Conservation (phyloP, 2,888 invertebrate species). For the Pollenia griseotomentosa region DNA sequence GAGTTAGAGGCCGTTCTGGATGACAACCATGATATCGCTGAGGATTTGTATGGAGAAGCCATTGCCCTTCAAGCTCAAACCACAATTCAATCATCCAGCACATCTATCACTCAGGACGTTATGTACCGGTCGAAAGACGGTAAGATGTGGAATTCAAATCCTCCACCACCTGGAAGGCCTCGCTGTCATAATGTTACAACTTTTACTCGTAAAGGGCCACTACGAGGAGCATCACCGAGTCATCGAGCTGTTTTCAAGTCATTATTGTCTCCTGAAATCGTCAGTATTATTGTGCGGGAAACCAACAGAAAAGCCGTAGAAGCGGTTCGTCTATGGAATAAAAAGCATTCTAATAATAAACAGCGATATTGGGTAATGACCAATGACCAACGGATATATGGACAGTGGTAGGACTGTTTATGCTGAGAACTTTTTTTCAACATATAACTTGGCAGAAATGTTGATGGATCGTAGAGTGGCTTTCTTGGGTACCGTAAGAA, state of each 20-base stretch:
- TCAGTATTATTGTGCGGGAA: slow-evolving; percentile 43
- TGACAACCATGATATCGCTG: not conserved
- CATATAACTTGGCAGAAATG: too few relatives aligned
- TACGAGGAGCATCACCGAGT: slow-evolving; percentile 48
- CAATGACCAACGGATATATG: not conserved
- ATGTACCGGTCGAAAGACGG: not conserved
- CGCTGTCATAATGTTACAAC: slow-evolving; percentile 30
- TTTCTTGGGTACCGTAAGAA: too few relatives aligned
- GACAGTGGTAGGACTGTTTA: too few relatives aligned
- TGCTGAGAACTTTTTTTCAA: too few relatives aligned
- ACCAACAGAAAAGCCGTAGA: slow-evolving; percentile 22
- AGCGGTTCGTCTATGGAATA: not conserved
- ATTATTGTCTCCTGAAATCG: slow-evolving; percentile 48
- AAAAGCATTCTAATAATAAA: not conserved
- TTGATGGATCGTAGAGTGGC: too few relatives aligned
- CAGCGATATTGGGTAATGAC: not conserved
- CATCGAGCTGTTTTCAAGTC: slow-evolving; percentile 56
- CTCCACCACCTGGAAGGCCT: not conserved
- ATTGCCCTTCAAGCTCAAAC: not conserved
- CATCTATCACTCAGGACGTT: not conserved
- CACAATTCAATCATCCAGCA: not conserved
- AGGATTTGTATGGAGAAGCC: not conserved
- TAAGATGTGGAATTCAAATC: not conserved
- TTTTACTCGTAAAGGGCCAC: slow-evolving; percentile 17
- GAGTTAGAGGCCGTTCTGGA: not conserved